These are phyloP conservation scores for Philereme transversata DNA, from an alignment of 2,888 invertebrate genomes.

Conservation along the genomic window DNA sequence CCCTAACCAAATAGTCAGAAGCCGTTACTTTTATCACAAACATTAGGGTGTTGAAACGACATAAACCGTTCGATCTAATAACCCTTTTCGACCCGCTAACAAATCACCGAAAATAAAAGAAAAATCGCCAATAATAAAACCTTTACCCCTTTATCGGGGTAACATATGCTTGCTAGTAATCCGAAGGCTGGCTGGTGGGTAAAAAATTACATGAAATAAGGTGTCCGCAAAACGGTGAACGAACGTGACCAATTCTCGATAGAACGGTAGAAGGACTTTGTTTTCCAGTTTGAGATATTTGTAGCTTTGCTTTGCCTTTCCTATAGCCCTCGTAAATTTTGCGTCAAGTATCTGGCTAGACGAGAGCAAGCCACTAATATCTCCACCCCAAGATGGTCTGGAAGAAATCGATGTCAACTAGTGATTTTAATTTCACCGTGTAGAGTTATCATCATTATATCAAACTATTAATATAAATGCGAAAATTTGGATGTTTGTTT, in stretches of 20 bases:
- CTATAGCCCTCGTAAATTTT: no score
- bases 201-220: constrained; percentile 20
- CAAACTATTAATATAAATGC: no score
- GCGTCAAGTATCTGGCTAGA: no score
- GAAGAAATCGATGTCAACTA: no score
- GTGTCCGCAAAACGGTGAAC: constrained; percentile 15
- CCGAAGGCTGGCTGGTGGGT: constrained; percentile 6
- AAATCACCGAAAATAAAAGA: constrained; percentile 32
- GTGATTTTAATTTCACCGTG: no score
- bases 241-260: constrained; percentile 21
- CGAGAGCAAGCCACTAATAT: no score
- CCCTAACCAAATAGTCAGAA: background rate
- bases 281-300: constrained; percentile 5
- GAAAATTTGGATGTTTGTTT: no score
- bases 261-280: background rate
- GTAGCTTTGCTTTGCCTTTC: background rate
- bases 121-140: constrained; percentile 29
- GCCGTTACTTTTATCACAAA: constrained; percentile 1
- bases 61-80: constrained; percentile 23
- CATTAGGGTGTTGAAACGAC: constrained; percentile 6
- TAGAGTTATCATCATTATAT: no score
- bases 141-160: constrained; percentile 28
- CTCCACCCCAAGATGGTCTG: no score
- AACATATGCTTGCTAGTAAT: constrained; percentile 26
- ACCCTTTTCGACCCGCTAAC: constrained; percentile 20